Conservation (phyloP, 2,797 vertebrate genomes). For the Dryobates pubescens region DNA sequence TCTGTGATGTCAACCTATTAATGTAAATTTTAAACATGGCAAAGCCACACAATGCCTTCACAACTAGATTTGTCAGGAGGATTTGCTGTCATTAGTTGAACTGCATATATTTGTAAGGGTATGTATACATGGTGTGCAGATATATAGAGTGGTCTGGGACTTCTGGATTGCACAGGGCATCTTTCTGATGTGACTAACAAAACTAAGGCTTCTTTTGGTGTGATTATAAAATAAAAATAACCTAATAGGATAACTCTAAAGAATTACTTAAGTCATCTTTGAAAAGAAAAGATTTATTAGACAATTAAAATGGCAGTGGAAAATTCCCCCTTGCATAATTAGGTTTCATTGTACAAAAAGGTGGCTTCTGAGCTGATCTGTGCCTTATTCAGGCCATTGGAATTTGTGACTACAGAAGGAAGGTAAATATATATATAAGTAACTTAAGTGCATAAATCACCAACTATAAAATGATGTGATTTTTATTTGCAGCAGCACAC, state of each 20-base stretch:
- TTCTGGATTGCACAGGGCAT: neutral
- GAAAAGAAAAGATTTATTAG: neutral
- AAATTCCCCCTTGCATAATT: neutral
- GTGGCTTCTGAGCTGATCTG: neutral
- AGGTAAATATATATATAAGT: neutral
- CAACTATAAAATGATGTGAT: neutral
- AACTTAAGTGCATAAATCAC: neutral
- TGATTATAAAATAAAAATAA: neutral
- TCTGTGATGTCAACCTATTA: neutral
- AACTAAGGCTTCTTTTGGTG: neutral
- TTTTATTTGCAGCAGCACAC: slow-evolving; percentile 9
- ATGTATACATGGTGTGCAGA: neutral
- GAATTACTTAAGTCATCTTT: neutral
- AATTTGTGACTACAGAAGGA: neutral
- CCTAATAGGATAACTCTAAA: neutral
- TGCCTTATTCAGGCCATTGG: neutral
- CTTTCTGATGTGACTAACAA: slow-evolving; percentile 17
- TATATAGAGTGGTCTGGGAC: neutral
- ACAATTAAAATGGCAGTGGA: neutral
- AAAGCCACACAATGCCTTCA: neutral
- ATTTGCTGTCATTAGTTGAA: neutral
- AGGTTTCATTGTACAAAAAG: neutral
- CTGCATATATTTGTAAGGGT: neutral
- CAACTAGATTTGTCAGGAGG: neutral
- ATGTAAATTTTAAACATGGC: neutral